Evolutionary conservation across 2,888 invertebrate genomes (phyloP).

Genomic region (Netelia melanura): DNA sequence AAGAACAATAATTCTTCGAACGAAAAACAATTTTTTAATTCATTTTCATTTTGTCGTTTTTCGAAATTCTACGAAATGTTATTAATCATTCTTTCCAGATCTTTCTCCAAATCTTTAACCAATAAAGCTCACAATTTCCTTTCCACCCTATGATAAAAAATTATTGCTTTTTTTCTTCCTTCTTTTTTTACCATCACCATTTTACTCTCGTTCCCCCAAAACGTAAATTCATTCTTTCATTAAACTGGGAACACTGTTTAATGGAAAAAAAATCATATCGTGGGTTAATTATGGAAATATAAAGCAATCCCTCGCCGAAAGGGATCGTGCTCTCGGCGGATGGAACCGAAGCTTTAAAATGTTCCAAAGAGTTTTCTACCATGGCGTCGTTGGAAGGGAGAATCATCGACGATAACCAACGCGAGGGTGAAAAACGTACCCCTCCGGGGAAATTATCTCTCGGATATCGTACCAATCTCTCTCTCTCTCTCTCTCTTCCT

Average conservation of each 20-base stretch:
- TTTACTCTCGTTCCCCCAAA: too few species aligned
- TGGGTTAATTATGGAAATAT: conserved; percentile 4
- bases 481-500: neutral
- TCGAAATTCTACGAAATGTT: neutral
- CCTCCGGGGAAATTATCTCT: conserved; percentile 63
- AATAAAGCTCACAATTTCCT: too few species aligned
- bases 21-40: neutral
- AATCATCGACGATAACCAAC: conserved; percentile 46
- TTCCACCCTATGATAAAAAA: too few species aligned
- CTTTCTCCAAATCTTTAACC: too few species aligned
- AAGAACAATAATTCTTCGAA: too few species aligned
- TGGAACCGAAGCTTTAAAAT: conserved; percentile 5
- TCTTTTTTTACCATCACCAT: too few species aligned
- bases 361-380: neutral
- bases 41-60: neutral
- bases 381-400: neutral
- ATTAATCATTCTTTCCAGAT: neutral
- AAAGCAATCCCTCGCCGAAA: neutral
- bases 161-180: too few species aligned
- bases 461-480: conserved; percentile 41
- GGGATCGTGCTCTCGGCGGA: conserved; percentile 4
- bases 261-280: neutral
- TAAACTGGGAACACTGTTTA: neutral
- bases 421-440: conserved; percentile 36
- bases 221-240: too few species aligned